Evolutionary conservation across 2,797 vertebrate genomes (phyloP).

Genomic region (Pangasius krempfi): DNA sequence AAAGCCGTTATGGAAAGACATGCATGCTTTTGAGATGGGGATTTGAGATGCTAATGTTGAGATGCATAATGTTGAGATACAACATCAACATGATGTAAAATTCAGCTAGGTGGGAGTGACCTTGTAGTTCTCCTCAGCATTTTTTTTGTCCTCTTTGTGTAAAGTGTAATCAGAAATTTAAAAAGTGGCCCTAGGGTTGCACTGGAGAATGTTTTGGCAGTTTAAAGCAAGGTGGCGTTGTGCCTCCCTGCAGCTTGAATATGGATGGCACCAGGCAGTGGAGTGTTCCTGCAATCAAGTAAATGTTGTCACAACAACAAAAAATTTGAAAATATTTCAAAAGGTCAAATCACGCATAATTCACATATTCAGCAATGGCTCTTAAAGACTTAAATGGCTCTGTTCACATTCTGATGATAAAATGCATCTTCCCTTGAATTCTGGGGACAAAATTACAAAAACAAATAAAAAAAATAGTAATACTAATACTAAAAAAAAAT

Average conservation of each 20-base stretch:
- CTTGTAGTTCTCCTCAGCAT: slow-evolving; percentile 15
- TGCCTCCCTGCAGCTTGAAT: slow-evolving; percentile 26
- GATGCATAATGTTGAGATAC: slow-evolving; percentile 8
- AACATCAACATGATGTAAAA: slow-evolving; percentile 1
- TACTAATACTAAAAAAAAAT: no score
- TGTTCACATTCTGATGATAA: background rate
- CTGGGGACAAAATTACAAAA: background rate
- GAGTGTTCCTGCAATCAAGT: slow-evolving; percentile 26
- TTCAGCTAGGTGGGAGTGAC: slow-evolving; percentile 7
- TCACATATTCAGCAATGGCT: background rate
- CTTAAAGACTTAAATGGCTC: no score
- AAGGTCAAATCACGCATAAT: slow-evolving; percentile 17
- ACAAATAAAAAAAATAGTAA: background rate
- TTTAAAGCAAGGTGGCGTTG: background rate
- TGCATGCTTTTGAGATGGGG: slow-evolving; percentile 25
- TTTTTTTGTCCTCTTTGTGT: slow-evolving; percentile 23
- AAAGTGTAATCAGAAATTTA: slow-evolving; percentile 28
- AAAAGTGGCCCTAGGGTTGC: slow-evolving; percentile 14
- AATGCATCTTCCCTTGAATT: background rate
- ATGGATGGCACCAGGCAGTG: slow-evolving; percentile 9
- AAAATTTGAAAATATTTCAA: background rate
- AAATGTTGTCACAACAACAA: slow-evolving; percentile 3
- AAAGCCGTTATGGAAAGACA: slow-evolving; percentile 20
- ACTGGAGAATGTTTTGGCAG: background rate
- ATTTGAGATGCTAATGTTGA: slow-evolving; percentile 11